Evolutionary conservation across 2,888 invertebrate species (phyloP).

Genomic region (Folsomia candida): DNA sequence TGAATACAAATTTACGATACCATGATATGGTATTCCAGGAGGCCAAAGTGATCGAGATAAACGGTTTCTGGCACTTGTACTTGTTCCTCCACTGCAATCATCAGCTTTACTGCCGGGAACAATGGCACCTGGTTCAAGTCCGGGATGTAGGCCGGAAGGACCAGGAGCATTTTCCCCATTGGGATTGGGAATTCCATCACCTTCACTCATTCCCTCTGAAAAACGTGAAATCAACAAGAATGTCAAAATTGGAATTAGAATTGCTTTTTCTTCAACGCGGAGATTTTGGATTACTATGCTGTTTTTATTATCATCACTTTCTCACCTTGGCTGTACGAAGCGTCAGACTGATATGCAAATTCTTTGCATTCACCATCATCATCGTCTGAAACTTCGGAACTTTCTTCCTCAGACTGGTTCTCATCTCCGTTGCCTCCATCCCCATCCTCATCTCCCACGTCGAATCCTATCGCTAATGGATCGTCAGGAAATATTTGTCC

Average conservation of each 20-base stretch:
- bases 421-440: conserved; percentile 39
- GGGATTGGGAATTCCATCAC: conserved; percentile 25
- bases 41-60: conserved; percentile 48
- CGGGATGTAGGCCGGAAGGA: conserved; percentile 30
- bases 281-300: too few species aligned
- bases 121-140: conserved; percentile 17
- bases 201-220: conserved; percentile 27
- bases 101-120: conserved; percentile 11
- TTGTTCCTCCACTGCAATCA: conserved; percentile 28
- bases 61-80: conserved; percentile 42
- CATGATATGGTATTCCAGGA: conserved; percentile 42
- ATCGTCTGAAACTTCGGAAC: conserved; percentile 36
- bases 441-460: conserved; percentile 42
- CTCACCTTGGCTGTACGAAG: conserved; percentile 43
- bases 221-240: background rate
- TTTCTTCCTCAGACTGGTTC: conserved; percentile 43
- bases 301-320: background rate
- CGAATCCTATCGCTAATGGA: conserved; percentile 36
- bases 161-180: conserved; percentile 43
- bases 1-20: background rate
- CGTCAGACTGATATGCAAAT: conserved; percentile 43
- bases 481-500: conserved; percentile 38
- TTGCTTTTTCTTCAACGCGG: too few species aligned
- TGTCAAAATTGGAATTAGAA: too few species aligned
- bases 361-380: conserved; percentile 47